Evolutionary conservation across 2,888 invertebrate species (phyloP), one percentile per base, ranked within the genome.

Genomic region (Lasioglossum lativentre): DNA sequence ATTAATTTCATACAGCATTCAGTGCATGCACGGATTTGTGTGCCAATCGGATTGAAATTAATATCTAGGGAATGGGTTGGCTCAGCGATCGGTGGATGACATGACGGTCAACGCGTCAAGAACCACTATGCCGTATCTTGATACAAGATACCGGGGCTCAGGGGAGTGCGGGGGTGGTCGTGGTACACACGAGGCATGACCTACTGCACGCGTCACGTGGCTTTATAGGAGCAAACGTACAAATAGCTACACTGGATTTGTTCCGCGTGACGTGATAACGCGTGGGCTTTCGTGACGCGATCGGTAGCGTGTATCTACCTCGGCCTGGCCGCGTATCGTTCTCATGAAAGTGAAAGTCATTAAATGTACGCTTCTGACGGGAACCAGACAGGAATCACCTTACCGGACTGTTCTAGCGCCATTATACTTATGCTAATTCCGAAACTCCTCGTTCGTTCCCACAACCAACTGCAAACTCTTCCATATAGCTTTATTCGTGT

Each of bases 201-300:
- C 68, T 68, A 68, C 38, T 68, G 68, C n/a, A 38, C 34, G 19
- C 45, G 75, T 45, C 34, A 75, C 78, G 59, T 45, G 75, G 63
- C 63, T 23, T 19, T 42, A 23, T 40, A 74, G 45, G 12, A 38
- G 63, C 75, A 30, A 42, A 79, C 63, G 16, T 70, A 77, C 45
- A 73, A 75, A 79, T 38, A 75, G 59, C 75, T 34, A 23, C 68
- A 4, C n/a, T 66, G 59, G 79, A 66, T 79, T 75, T 66, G 75
- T 79, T 79, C 75, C 79, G 38, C 79, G 77, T 77, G 77, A 77
- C 70, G 77, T 70, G 79, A 79, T 75, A 79, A 79, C 79, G 79
- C 79, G 79, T 79, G 66, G 79, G 79, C 75, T 75, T 79, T 66
- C 76, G 79, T 79, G 76, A 75, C 79, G 75, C 59, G 78, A 78